A percentile compares a stretch with the other conserved stretches of the same genome.
Conservation (phyloP, 2,113 vertebrate species). For the Sclerurus mexicanus region DNA sequence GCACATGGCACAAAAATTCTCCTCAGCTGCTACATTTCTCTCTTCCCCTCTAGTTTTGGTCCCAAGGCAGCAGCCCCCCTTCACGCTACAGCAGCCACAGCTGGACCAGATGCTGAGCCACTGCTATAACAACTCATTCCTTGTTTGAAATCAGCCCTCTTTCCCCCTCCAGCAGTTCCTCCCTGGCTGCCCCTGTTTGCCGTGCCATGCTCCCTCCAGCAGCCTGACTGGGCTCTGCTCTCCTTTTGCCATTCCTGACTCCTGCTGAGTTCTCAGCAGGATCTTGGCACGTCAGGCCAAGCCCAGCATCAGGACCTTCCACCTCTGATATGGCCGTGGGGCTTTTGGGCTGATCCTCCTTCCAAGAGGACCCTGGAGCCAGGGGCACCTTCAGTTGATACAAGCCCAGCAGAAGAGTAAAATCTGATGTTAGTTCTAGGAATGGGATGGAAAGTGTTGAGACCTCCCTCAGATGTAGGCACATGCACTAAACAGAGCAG, state of each 20-base stretch:
- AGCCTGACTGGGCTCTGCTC: background rate
- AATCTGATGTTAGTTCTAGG: background rate
- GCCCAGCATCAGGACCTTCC: background rate
- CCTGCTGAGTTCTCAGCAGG: background rate
- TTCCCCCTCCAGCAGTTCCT: background rate
- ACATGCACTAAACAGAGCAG: rapidly evolving
- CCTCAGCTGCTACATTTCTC: background rate
- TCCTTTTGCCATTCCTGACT: background rate
- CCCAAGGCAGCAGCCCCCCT: background rate
- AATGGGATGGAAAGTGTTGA: background rate
- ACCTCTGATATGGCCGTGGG: rapidly evolving
- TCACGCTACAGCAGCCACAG: background rate
- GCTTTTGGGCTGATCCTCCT: background rate
- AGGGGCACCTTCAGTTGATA: background rate
- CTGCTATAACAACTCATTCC: rapidly evolving
- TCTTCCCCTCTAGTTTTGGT: background rate
- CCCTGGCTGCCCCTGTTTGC: background rate
- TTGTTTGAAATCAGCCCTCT: background rate
- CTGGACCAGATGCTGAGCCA: background rate
- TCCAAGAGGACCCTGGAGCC: background rate
- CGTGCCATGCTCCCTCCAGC: background rate
- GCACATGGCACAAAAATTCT: background rate
- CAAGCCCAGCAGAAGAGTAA: background rate
- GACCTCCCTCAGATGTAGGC: background rate
- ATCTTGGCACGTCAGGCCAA: background rate